Evolutionary conservation across 2,888 invertebrate genomes (phyloP).

Genomic region (Lasioglossum marginatum): DNA sequence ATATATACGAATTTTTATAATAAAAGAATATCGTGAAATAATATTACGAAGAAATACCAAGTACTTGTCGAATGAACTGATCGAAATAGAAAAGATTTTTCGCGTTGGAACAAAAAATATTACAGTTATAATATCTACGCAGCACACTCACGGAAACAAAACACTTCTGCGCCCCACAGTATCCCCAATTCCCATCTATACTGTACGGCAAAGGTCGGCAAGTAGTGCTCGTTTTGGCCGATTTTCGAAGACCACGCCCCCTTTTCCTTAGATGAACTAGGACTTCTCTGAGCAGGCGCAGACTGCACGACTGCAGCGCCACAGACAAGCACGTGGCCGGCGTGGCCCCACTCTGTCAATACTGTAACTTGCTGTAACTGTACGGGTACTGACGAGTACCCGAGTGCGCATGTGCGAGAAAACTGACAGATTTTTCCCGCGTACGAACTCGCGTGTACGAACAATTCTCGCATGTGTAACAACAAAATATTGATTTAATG

Average conservation of each 20-base stretch:
- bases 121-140: neutral
- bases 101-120: neutral
- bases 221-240: no score
- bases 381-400: no score
- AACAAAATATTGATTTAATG: constrained; percentile 56
- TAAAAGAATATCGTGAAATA: neutral
- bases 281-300: neutral
- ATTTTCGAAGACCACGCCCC: no score
- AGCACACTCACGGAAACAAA: neutral
- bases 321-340: neutral
- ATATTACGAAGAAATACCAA: neutral
- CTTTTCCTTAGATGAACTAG: no score
- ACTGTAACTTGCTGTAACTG: no score
- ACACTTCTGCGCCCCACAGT: no score
- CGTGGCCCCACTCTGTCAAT: neutral
- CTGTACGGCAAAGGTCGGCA: no score
- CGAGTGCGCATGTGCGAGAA: constrained; percentile 35
- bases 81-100: neutral
- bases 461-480: constrained; percentile 25
- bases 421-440: constrained; percentile 69
- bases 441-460: constrained; percentile 41
- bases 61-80: neutral
- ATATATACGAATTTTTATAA: neutral
- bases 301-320: neutral
- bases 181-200: no score